Percentiles rank a stretch among this genome's conserved stretches.
Conservation (phyloP, 2,888 invertebrate genomes). For the Lasioglossum lativentre region DNA sequence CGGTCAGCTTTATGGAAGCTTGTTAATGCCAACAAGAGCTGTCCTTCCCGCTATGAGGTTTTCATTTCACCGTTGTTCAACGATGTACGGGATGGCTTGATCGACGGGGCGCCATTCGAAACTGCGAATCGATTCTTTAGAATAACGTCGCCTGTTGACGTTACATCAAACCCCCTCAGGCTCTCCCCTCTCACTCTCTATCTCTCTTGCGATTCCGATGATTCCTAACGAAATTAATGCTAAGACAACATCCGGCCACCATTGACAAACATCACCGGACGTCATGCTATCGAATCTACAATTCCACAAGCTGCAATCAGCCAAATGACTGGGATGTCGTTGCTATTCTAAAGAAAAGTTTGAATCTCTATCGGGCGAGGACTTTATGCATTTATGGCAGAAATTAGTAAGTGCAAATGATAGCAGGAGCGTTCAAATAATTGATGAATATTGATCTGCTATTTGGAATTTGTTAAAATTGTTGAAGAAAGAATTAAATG, state of each 20-base stretch:
- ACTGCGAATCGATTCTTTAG: slow-evolving; percentile 43
- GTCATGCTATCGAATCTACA: background rate
- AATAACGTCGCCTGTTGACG: slow-evolving; percentile 38
- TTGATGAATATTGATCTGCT: background rate
- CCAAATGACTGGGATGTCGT: background rate
- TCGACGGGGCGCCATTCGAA: slow-evolving; percentile 37
- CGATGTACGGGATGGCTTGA: slow-evolving; percentile 29
- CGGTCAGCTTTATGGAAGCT: slow-evolving; percentile 61
- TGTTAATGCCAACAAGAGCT: slow-evolving; percentile 58
- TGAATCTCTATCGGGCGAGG: background rate
- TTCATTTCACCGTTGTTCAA: slow-evolving; percentile 53
- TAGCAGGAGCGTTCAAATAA: background rate
- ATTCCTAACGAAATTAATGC: slow-evolving; percentile 29
- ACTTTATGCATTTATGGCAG: background rate
- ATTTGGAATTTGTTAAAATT: background rate
- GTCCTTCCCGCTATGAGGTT: slow-evolving; percentile 39
- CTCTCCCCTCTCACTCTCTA: background rate
- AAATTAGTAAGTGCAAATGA: background rate
- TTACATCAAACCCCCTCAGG: slow-evolving; percentile 5
- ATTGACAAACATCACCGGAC: slow-evolving; percentile 2
- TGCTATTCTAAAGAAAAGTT: background rate
- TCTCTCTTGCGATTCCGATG: slow-evolving; percentile 13
- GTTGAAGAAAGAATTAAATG: background rate
- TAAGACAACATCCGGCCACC: slow-evolving; percentile 4
- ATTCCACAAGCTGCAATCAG: background rate